Percentiles rank a stretch among this genome's conserved stretches.
Conservation (phyloP, 2,113 vertebrate genomes). For the Phasianus colchicus region DNA sequence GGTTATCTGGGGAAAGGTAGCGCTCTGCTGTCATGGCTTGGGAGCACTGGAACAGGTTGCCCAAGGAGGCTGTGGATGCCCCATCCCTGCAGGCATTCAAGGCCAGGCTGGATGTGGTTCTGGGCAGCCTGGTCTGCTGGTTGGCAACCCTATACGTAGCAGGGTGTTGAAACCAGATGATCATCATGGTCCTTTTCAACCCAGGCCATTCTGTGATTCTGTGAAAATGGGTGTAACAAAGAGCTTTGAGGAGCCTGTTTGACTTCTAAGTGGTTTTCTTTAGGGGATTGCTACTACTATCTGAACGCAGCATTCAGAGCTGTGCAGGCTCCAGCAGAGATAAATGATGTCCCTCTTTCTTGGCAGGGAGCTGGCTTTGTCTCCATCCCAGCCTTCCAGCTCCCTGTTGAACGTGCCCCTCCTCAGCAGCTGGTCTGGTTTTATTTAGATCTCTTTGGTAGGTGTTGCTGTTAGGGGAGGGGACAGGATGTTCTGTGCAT, state of each 20-base stretch:
- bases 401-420: conserved; percentile 61
- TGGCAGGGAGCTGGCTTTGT: conserved; percentile 51
- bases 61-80: no score
- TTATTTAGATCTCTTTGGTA: conserved; percentile 63
- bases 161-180: no score
- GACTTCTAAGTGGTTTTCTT: neutral
- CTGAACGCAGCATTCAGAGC: conserved; percentile 25
- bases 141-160: no score
- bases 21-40: neutral
- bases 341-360: conserved; percentile 48
- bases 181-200: no score
- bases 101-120: no score
- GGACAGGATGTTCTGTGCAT: conserved; percentile 64
- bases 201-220: no score
- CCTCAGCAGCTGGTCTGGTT: conserved; percentile 73
- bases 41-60: no score
- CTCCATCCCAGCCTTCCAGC: conserved; percentile 21
- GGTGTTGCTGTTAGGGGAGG: conserved; percentile 49
- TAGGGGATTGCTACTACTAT: neutral
- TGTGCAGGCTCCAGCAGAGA: conserved; percentile 52
- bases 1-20: neutral
- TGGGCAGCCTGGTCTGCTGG: no score
- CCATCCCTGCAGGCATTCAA: no score
- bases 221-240: neutral
- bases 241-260: conserved; percentile 44